Evolutionary conservation across 2,113 vertebrate genomes (phyloP).

Genomic region (Myotis brandtii): DNA sequence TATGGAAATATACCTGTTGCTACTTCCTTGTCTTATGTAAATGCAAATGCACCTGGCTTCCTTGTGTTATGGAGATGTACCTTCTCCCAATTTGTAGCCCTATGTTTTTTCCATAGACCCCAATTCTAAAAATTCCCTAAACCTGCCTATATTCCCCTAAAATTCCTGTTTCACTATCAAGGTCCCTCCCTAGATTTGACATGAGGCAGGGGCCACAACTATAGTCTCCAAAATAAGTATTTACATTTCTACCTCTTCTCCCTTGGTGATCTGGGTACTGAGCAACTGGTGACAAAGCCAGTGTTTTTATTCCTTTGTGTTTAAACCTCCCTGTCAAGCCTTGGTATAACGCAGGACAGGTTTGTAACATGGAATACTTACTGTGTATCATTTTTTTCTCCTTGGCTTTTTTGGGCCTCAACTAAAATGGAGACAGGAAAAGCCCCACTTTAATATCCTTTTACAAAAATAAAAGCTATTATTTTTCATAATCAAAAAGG

Average conservation of each 20-base stretch:
- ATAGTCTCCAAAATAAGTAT: background rate
- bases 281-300: background rate
- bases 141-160: too few relatives aligned
- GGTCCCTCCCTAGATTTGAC: background rate
- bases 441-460: background rate
- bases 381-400: background rate
- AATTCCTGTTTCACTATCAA: background rate
- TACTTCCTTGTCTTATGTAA: too few relatives aligned
- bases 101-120: too few relatives aligned
- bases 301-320: background rate
- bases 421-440: slow-evolving; percentile 38
- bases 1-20: too few relatives aligned
- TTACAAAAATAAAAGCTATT: slow-evolving; percentile 52
- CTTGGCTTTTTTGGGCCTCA: background rate
- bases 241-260: background rate
- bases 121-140: too few relatives aligned
- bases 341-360: background rate
- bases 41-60: too few relatives aligned
- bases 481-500: slow-evolving; percentile 53
- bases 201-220: rapidly evolving
- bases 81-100: too few relatives aligned
- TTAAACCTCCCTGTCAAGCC: background rate
- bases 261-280: background rate
- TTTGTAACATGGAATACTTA: background rate
- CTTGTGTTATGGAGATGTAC: too few relatives aligned